Conservation (phyloP, 2,797 vertebrate genomes). For the Onychomys arenicola region DNA sequence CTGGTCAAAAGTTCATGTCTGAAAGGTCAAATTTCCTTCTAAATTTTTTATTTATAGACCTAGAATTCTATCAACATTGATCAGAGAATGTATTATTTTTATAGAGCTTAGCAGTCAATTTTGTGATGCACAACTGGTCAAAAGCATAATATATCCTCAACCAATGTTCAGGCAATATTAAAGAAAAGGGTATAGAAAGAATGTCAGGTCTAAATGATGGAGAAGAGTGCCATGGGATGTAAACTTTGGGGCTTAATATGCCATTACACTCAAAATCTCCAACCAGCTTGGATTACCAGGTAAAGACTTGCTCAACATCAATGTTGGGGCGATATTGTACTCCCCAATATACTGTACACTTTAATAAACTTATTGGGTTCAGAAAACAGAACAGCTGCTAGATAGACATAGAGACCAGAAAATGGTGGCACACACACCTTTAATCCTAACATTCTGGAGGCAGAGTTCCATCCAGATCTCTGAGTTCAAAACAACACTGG, state of each 20-base stretch:
- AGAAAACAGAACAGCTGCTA: no score
- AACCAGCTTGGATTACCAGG: background rate
- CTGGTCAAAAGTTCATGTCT: background rate
- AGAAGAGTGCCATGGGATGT: background rate
- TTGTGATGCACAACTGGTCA: background rate
- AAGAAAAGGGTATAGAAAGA: background rate
- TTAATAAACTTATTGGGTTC: no score
- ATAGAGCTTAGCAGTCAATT: background rate
- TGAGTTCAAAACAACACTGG: no score
- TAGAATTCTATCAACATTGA: no score
- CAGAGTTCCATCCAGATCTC: no score
- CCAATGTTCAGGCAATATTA: background rate
- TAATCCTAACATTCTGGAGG: no score
- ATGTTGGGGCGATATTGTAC: no score
- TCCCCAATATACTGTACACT: no score
- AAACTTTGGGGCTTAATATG: background rate
- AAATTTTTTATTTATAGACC: background rate
- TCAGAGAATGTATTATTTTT: no score
- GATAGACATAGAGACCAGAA: no score
- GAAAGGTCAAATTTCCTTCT: background rate
- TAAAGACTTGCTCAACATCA: background rate
- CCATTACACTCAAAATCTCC: background rate
- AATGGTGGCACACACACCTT: no score
- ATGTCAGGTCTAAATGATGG: no score
- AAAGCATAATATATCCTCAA: background rate